Evolutionary conservation across 1,140 invertebrate species (phyloP), one percentile per base, ranked within the genome.

Genomic region (Marisa cornuarietis): DNA sequence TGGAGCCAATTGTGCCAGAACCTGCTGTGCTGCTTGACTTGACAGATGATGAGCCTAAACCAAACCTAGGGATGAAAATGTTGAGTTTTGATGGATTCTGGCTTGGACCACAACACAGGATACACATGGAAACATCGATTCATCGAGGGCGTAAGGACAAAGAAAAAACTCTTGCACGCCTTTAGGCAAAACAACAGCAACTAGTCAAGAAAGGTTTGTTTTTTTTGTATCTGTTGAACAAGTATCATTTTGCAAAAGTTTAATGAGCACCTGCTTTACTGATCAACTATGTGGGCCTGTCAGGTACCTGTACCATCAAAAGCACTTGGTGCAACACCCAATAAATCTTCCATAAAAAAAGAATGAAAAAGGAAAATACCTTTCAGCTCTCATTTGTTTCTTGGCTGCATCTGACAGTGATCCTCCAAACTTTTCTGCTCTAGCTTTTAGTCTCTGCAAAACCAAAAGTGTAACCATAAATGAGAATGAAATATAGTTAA

Each of bases 361-460:
- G 11, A 11, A n/a, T 42, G 18, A 73, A 14, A 26, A 13, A 31
- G n/a, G 3, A 10, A 26, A 66, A 31, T 4, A 87, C 85, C 85
- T 85, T 78, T 85, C 85, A 58, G 85, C 84, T 80, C 87, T 78
- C 2, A 81, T 13, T 62, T 83, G 72, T 81, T 86, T 86, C 76
- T 85, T 86, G n/a, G 82, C 80, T 63, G 83, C 83, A 69, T 85
- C 84, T 78, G 81, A 86, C 4, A 81, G 20, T 11, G 82, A 79
- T 71, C 87, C 65, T 68, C 65, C 87, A 84, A 87, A 87, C 72
- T 82, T 83, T 51, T 86, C 84, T 58, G 87, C 85, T 79, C 87
- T 76, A 20, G 80, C 78, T 49, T 84, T 83, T 51, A 87, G 71
- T 76, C 79, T 85, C 86, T 87, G 79, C 16, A 83, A 81, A 79